A percentile compares a stretch with the other conserved stretches of the same genome.
Evolutionary conservation across 2,797 vertebrate species (phyloP).

Genomic region (Champsocephalus gunnari): DNA sequence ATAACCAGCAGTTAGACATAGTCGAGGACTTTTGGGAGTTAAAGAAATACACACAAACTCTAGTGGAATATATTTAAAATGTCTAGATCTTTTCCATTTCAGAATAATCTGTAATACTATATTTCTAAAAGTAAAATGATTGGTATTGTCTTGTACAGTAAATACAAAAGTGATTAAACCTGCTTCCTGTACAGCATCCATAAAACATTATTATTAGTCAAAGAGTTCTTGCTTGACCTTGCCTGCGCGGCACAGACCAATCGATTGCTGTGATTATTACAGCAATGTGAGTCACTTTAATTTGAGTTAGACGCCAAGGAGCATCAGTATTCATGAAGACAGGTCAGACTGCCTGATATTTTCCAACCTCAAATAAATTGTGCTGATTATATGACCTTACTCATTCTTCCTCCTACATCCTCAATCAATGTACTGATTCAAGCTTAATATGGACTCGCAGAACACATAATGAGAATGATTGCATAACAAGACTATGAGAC

Average conservation of each 20-base stretch:
- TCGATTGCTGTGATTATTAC: constrained; percentile 74
- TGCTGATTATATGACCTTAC: constrained; percentile 29
- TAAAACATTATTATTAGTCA: constrained; percentile 20
- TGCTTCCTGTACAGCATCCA: constrained; percentile 23
- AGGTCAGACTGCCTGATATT: constrained; percentile 46
- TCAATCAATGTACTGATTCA: constrained; percentile 2
- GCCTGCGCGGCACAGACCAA: constrained; percentile 45
- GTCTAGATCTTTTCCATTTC: neutral
- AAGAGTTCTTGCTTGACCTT: constrained; percentile 69
- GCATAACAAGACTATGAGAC: no score
- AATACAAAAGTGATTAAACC: constrained; percentile 60
- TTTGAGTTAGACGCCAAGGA: constrained; percentile 60
- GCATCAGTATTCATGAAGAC: constrained; percentile 64
- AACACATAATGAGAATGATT: neutral
- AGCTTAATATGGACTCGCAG: neutral
- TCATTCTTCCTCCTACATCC: neutral
- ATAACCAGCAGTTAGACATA: neutral
- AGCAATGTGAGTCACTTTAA: constrained; percentile 70
- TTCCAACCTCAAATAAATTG: constrained; percentile 44
- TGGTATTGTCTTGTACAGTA: constrained; percentile 28
- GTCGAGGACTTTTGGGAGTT: neutral
- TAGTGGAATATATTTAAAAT: neutral
- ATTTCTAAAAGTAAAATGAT: constrained; percentile 36
- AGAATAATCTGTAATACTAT: constrained; percentile 10
- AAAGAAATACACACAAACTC: neutral